Percentiles rank a stretch among this genome's conserved stretches.
Evolutionary conservation across 2,888 invertebrate species (phyloP).

Genomic region (Notodonta ziczac): DNA sequence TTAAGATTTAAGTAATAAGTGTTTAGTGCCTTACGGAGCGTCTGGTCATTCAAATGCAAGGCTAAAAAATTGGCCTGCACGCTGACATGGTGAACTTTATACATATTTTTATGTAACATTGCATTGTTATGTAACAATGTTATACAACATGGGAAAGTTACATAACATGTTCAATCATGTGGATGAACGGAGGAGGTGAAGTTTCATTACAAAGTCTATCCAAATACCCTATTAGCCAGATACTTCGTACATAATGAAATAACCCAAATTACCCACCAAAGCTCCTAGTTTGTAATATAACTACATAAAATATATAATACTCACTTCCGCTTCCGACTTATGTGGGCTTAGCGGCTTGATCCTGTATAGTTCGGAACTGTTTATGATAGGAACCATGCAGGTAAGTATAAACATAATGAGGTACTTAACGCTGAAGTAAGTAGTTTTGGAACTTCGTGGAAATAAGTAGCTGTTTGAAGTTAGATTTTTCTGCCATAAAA

Average conservation of each 20-base stretch:
- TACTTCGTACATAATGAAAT: not conserved
- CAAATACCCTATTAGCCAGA: not conserved
- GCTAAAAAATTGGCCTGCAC: too few relatives aligned
- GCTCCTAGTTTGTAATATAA: not conserved
- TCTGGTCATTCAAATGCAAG: too few relatives aligned
- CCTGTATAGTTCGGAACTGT: constrained; percentile 7
- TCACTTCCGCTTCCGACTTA: not conserved
- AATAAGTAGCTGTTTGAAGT: not conserved
- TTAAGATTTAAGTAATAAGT: too few relatives aligned
- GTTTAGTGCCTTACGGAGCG: too few relatives aligned
- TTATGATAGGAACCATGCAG: constrained; percentile 7
- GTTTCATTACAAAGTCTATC: too few relatives aligned
- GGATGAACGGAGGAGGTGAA: too few relatives aligned
- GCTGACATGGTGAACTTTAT: too few relatives aligned
- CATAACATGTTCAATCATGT: too few relatives aligned
- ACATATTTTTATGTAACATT: too few relatives aligned
- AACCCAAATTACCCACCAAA: not conserved
- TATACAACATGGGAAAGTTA: too few relatives aligned
- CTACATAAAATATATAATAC: not conserved
- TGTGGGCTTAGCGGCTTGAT: not conserved
- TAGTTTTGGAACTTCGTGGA: not conserved
- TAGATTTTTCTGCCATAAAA: not conserved
- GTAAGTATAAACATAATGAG: not conserved
- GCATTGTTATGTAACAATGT: too few relatives aligned
- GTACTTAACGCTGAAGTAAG: not conserved